Percentiles rank a stretch among this genome's conserved stretches.
These are phyloP conservation scores for Sarcophaga subvicina DNA, from an alignment of 2,888 invertebrate species.

Conservation along the genomic window DNA sequence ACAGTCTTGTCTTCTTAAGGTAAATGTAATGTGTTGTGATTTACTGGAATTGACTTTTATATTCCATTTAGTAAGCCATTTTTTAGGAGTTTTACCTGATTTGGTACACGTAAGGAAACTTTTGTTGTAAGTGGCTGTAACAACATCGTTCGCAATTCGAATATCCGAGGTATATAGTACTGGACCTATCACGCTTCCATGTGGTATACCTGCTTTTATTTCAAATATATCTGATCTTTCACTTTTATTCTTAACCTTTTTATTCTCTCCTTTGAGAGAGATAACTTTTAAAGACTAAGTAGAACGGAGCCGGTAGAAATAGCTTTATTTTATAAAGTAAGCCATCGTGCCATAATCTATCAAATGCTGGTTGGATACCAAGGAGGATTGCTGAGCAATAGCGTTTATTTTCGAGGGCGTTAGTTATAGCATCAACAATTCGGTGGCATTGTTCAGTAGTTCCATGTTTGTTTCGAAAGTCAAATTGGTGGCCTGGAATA, in stretches of 20 bases:
- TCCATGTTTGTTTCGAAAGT: no score
- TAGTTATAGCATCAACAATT: no score
- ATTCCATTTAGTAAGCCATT: background rate
- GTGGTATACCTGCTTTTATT: slow-evolving; percentile 30
- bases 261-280: no score
- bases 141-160: background rate
- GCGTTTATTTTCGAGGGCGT: no score
- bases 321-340: no score
- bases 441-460: no score
- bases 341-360: slow-evolving; percentile 44
- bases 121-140: background rate
- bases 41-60: no score
- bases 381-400: background rate
- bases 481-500: no score
- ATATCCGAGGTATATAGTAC: background rate
- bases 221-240: slow-evolving; percentile 4
- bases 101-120: background rate
- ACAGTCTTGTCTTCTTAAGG: no score
- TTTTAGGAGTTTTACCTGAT: background rate
- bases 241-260: slow-evolving; percentile 3
- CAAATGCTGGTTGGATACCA: background rate
- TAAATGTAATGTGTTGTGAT: no score
- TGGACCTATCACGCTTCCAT: slow-evolving; percentile 1
- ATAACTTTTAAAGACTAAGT: background rate
- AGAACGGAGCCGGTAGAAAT: background rate